phyloP scores from a whole-genome alignment of 2,797 vertebrate genomes.

The Acipenser transmontanus region DNA sequence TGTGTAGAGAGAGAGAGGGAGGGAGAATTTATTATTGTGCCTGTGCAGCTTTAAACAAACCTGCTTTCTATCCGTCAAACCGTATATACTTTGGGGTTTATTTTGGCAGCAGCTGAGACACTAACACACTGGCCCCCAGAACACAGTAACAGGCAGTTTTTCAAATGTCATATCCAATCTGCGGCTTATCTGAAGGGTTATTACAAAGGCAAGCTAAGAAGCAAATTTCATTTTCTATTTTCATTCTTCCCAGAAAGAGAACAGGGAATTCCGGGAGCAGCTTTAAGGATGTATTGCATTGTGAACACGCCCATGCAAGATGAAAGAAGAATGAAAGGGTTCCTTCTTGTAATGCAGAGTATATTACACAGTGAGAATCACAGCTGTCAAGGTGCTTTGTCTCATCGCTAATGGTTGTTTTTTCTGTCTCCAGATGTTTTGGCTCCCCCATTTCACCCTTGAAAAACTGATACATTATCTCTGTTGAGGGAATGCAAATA shows the following conservation, averaged over 20 bases:
- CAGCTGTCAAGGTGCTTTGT: neutral
- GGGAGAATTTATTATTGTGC: no score
- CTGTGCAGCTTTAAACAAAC: no score
- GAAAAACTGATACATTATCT: no score
- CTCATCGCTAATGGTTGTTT: neutral
- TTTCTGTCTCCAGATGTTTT: neutral
- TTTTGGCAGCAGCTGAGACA: no score
- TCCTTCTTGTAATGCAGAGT: neutral
- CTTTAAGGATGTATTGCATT: constrained; percentile 1
- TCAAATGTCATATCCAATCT: neutral
- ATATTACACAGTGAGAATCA: neutral
- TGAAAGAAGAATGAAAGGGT: neutral
- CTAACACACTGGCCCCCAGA: no score
- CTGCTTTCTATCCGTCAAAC: no score
- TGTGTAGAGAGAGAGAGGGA: no score
- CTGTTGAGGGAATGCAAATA: no score
- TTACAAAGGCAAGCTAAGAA: neutral
- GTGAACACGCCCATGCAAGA: neutral
- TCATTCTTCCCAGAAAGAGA: neutral
- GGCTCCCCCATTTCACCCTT: neutral
- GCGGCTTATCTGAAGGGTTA: neutral
- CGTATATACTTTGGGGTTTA: no score
- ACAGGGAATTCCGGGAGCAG: neutral
- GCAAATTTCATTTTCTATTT: neutral
- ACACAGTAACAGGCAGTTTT: neutral